Conservation (phyloP, 2,888 invertebrate genomes). For the Hemithea aestivaria region DNA sequence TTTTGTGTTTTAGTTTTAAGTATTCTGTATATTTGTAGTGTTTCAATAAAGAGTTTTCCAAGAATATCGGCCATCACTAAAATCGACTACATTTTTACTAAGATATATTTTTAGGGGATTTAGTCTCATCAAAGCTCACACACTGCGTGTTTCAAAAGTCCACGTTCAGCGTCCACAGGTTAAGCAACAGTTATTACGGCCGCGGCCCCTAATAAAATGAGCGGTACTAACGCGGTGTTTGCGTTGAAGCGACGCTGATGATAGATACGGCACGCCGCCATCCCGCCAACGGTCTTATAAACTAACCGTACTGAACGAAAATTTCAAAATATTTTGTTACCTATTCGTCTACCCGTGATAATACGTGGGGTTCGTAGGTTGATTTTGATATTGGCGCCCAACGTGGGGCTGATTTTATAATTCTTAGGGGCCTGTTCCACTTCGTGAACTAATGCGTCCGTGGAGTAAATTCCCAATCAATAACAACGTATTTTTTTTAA, state of each 20-base stretch:
- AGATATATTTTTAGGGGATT: no score
- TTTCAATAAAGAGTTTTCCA: no score
- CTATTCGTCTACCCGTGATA: constrained; percentile 15
- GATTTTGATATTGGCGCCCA: constrained; percentile 5
- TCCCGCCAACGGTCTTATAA: constrained; percentile 52
- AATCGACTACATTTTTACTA: no score
- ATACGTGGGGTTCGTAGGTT: constrained; percentile 7
- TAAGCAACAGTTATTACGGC: constrained; percentile 21
- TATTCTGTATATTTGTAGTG: no score
- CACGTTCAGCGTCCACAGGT: constrained; percentile 35
- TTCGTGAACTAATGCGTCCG: no score
- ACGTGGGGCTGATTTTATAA: no score
- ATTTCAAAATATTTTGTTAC: constrained; percentile 27
- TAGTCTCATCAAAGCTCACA: background rate
- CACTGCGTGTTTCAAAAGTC: constrained; percentile 2
- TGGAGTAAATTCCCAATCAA: no score
- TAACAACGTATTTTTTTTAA: no score
- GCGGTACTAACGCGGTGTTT: constrained; percentile 73
- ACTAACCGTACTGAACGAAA: constrained; percentile 46
- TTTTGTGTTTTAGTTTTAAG: no score
- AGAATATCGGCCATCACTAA: no score
- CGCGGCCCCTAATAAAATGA: constrained; percentile 66
- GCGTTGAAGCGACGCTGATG: constrained; percentile 63
- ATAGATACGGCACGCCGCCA: constrained; percentile 70
- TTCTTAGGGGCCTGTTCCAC: no score